phyloP scores from a whole-genome alignment of 1,140 invertebrate species.

The Leptopilina boulardi region DNA sequence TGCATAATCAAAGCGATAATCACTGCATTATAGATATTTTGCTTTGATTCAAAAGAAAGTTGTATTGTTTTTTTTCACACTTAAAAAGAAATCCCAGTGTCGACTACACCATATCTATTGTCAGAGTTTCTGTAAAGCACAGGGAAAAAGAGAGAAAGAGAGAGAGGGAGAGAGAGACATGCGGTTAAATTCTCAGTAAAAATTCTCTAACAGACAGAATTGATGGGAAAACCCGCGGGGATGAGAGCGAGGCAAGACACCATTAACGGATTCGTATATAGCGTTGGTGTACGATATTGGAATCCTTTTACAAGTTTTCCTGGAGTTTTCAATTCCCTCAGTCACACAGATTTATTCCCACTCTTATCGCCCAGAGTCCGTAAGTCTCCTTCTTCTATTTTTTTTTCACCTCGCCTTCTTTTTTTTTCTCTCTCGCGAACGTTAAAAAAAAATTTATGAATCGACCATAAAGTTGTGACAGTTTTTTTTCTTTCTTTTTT shows the following conservation, averaged over 20 bases:
- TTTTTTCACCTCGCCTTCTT: background rate
- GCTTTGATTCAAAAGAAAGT: constrained; percentile 31
- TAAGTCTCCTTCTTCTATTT: background rate
- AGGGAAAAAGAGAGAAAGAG: no score
- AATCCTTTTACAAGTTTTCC: constrained; percentile 46
- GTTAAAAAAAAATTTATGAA: constrained; percentile 9
- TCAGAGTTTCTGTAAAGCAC: background rate
- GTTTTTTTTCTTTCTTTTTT: no score
- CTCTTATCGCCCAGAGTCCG: constrained; percentile 34
- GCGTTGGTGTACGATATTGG: constrained; percentile 39
- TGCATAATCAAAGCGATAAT: constrained; percentile 45
- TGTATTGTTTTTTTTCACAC: background rate
- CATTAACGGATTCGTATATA: constrained; percentile 41
- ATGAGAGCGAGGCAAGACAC: constrained; percentile 38
- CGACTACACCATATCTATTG: background rate
- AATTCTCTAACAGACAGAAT: constrained; percentile 30
- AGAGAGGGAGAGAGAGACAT: background rate
- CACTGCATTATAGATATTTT: constrained; percentile 38
- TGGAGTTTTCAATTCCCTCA: constrained; percentile 42
- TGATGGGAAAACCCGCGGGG: constrained; percentile 11
- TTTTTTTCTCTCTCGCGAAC: background rate
- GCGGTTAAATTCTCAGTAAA: constrained; percentile 25
- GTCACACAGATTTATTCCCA: constrained; percentile 37
- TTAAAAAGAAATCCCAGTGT: background rate
- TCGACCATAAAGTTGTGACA: constrained; percentile 1